These are phyloP conservation scores for Drosophila nannoptera DNA, from an alignment of 1,140 invertebrate species.

Conservation along the genomic window DNA sequence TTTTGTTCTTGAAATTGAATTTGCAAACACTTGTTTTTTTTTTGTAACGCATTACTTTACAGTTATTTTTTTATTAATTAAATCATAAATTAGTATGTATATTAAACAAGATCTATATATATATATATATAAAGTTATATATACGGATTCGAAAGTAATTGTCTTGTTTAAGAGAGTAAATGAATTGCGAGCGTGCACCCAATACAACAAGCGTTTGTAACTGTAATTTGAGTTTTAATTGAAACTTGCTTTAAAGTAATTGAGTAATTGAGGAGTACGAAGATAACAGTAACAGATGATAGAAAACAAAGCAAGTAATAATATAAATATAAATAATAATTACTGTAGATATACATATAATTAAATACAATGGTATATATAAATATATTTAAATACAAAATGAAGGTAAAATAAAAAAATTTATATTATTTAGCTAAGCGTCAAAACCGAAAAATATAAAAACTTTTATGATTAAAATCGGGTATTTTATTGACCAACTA, in stretches of 20 bases:
- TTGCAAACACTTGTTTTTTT: slow-evolving; percentile 52
- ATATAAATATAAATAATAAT: slow-evolving; percentile 61
- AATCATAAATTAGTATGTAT: slow-evolving; percentile 36
- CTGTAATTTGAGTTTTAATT: slow-evolving; percentile 43
- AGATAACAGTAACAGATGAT: slow-evolving; percentile 32
- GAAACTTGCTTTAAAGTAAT: slow-evolving; percentile 47
- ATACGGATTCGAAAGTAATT: slow-evolving; percentile 47
- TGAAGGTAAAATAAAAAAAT: slow-evolving; percentile 43
- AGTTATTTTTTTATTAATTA: slow-evolving; percentile 33
- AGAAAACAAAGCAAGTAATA: slow-evolving; percentile 51
- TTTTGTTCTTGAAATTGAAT: slow-evolving; percentile 54
- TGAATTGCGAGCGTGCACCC: slow-evolving; percentile 12
- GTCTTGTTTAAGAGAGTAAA: slow-evolving; percentile 54
- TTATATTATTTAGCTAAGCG: slow-evolving; percentile 68
- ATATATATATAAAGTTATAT: slow-evolving; percentile 20
- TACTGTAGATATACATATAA: slow-evolving; percentile 75
- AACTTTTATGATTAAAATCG: slow-evolving; percentile 72
- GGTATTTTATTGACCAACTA: slow-evolving; percentile 11
- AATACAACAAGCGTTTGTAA: slow-evolving; percentile 25
- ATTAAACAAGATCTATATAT: slow-evolving; percentile 20
- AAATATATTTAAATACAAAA: slow-evolving; percentile 62
- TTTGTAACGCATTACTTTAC: slow-evolving; percentile 44
- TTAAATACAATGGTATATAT: slow-evolving; percentile 58
- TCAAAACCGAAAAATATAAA: slow-evolving; percentile 74
- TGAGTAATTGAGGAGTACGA: slow-evolving; percentile 3